Evolutionary conservation across 2,888 invertebrate genomes (phyloP), one percentile per base, ranked within the genome.

Genomic region (Hermodice carunculata): DNA sequence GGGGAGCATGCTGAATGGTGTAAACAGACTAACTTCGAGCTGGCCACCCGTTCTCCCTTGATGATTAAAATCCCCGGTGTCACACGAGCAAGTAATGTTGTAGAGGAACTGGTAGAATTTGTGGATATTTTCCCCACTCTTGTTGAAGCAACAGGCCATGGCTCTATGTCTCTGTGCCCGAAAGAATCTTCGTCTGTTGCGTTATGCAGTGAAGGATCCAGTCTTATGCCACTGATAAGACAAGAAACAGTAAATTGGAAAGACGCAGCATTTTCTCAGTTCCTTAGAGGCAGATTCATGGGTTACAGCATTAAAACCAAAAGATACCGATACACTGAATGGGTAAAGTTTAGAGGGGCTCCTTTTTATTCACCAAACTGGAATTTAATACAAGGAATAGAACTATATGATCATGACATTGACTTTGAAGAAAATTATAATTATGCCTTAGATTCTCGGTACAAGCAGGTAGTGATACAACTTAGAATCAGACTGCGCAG

Each of bases 381-480:
- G 93, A 67, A 94, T 94, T 94, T 94, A 24, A 29, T 93, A 92
- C 86, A 88, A 44, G 86, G 87, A 72, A 85, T 89, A 73, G 95
- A 95, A 86, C 85, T 95, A 67, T 95, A 95, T 79, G 91, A 93
- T 85, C 92, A 93, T 81, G 78, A 84, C 2, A 80, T 88, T 43
- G 94, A 95, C 86, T 87, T 89, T 0, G 86, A 89, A 5, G 95
- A 95, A 88, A 89, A 90, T 77, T n/a, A n/a, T n/a, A n/a, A n/a
- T n/a, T n/a, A n/a, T n/a, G n/a, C n/a, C n/a, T n/a, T n/a, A n/a
- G n/a, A n/a, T n/a, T n/a, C n/a, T n/a, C n/a, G n/a, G n/a, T n/a
- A n/a, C n/a, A n/a, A n/a, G n/a, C n/a, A n/a, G n/a, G n/a, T n/a
- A n/a, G n/a, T n/a, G n/a, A n/a, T n/a, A n/a, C n/a, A n/a, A n/a